Base-by-base conservation (phyloP, 2,797 vertebrate genomes). In the Steatocranus sp. region DNA sequence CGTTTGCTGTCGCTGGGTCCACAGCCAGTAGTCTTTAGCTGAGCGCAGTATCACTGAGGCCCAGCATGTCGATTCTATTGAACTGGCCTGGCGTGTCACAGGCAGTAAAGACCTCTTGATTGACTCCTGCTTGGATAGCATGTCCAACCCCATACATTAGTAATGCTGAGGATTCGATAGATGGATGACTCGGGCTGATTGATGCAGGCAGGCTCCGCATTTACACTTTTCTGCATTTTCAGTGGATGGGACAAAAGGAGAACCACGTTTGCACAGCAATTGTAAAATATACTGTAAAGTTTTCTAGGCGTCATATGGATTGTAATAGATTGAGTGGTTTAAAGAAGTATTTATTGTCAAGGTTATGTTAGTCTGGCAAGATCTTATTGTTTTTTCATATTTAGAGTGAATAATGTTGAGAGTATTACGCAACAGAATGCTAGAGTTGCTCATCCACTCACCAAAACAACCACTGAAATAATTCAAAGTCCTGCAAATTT, bases 41-140 rank as follows among this genome's bases (percentile, higher is more conserved):
- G 89, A 89, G 84, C 83, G 89, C 85, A 81, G 90, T 94, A 93
- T 93, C 94, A 91, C 80, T 80, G 85, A 86, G 86, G 89, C 86
- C 86, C 90, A 78, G 88, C 88, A 63, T 87, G 92, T 95, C 92
- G 91, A 96, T 95, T 88, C 76, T 93, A 96, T 96, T 87, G 95
- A 96, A 41, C 94, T 73, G 83, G 70, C 86, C 89, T 93, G 86
- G 93, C 89, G 82, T 93, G 94, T 96, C 94, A 88, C 83, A 83
- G 85, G 80, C 88, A 80, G 92, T 94, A 95, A 95, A 95, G 93
- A 95, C 92, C 92, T 94, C 89, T 87, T 95, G 94, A 96, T 94
- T 94, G 95, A 96, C 95, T 96, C 88, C 90, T 93, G 93, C 93
- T 93, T 93, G 92, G 95, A 94, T 96, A 92, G 92, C 93, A 90